Conservation (phyloP, 1,140 invertebrate genomes). For the Caenorhabditis elegans region DNA sequence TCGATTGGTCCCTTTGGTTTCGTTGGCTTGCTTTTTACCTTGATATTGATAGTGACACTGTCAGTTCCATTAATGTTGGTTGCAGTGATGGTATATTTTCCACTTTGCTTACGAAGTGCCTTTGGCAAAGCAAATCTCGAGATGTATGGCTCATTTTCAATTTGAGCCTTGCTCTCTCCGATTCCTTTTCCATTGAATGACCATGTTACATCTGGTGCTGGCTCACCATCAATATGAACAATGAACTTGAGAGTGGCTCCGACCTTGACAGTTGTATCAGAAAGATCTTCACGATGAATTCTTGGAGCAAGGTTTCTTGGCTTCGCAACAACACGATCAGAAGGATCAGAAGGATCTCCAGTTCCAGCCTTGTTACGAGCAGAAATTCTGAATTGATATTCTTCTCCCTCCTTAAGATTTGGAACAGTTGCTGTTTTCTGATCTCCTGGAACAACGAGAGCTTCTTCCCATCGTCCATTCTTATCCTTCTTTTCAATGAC, state of each 20-base stretch:
- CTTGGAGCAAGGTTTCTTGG: constrained; percentile 76
- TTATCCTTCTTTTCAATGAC: constrained; percentile 86
- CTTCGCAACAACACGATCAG: constrained; percentile 80
- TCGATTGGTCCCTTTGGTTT: constrained; percentile 76
- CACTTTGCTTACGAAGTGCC: constrained; percentile 79
- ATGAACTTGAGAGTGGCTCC: constrained; percentile 82
- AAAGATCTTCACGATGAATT: constrained; percentile 85
- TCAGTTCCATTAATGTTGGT: constrained; percentile 62
- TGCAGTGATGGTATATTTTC: constrained; percentile 81
- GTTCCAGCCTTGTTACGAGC: constrained; percentile 94
- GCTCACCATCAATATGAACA: constrained; percentile 85
- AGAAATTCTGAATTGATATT: constrained; percentile 90
- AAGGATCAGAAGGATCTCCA: constrained; percentile 88
- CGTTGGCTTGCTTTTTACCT: constrained; percentile 76
- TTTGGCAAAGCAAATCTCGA: constrained; percentile 86
- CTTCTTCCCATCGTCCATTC: constrained; percentile 68
- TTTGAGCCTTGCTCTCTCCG: constrained; percentile 44
- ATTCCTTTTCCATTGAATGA: constrained; percentile 57
- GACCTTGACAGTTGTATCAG: constrained; percentile 82
- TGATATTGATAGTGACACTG: constrained; percentile 62
- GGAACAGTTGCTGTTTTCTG: constrained; percentile 77
- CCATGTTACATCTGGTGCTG: constrained; percentile 73
- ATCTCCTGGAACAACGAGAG: constrained; percentile 74
- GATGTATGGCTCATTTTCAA: constrained; percentile 81
- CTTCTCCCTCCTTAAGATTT: constrained; percentile 83